Evolutionary conservation across 1,140 invertebrate genomes (phyloP).

Genomic region (Forficula auricularia): DNA sequence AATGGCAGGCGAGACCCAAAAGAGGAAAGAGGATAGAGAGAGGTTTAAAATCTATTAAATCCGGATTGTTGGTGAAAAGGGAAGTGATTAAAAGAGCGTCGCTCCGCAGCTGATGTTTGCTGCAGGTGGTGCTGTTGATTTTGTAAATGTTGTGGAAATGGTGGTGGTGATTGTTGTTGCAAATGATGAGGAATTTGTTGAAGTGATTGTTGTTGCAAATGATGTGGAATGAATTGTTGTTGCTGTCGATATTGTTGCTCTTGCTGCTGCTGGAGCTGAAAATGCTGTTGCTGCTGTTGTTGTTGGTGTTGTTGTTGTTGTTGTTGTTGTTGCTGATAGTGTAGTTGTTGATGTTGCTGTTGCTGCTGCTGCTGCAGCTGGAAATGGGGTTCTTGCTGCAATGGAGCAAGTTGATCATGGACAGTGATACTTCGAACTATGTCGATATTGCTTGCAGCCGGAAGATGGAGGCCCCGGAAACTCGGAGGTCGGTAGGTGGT

Average conservation of each 20-base stretch:
- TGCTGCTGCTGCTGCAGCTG: constrained; percentile 3
- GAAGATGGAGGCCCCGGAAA: background rate
- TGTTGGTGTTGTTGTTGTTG: constrained; percentile 20
- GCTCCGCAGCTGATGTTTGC: background rate
- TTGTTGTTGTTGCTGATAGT: constrained; percentile 16
- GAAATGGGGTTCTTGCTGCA: constrained; percentile 1
- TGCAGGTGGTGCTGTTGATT: background rate
- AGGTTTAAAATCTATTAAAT: background rate
- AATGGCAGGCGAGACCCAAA: no score
- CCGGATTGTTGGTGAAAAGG: background rate
- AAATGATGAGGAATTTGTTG: constrained; percentile 10
- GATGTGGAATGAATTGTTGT: constrained; percentile 11
- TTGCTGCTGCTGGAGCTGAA: constrained; percentile 3
- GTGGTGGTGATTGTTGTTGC: background rate
- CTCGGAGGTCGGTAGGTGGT: background rate
- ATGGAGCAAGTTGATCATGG: constrained; percentile 12
- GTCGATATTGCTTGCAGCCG: constrained; percentile 10
- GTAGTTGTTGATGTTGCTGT: constrained; percentile 14
- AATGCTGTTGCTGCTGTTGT: constrained; percentile 18
- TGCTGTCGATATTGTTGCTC: constrained; percentile 6
- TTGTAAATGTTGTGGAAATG: background rate
- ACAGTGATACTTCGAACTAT: constrained; percentile 2
- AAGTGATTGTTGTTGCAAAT: constrained; percentile 16
- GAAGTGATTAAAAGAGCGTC: background rate
- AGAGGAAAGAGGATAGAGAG: no score